phyloP scores from a whole-genome alignment of 2,797 vertebrate genomes.

The Gymnothorax javanicus region DNA sequence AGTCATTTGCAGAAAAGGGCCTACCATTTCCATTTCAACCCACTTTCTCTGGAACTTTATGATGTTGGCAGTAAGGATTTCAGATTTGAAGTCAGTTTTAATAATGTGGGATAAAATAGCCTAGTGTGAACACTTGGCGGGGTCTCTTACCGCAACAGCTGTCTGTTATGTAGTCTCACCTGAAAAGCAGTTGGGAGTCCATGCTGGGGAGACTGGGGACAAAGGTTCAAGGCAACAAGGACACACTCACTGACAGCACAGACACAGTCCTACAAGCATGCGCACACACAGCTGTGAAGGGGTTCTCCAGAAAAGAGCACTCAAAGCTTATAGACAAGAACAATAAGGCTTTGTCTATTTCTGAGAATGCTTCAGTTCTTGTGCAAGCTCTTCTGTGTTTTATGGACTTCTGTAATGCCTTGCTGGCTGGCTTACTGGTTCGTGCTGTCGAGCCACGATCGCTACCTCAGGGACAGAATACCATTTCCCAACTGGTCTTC shows the following conservation, averaged over 20 bases:
- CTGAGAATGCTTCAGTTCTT: too few relatives aligned
- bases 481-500: too few relatives aligned
- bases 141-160: slow-evolving; percentile 6
- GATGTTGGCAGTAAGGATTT: slow-evolving; percentile 36
- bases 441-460: too few relatives aligned
- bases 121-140: slow-evolving; percentile 25
- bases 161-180: neutral
- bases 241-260: neutral
- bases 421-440: too few relatives aligned
- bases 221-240: neutral
- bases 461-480: too few relatives aligned
- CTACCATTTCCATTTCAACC: slow-evolving; percentile 43
- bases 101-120: slow-evolving; percentile 40
- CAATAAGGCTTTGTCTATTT: neutral
- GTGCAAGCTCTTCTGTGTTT: too few relatives aligned
- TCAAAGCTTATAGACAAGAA: neutral
- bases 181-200: neutral
- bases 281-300: neutral
- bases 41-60: slow-evolving; percentile 52
- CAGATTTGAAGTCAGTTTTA: slow-evolving; percentile 41
- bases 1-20: neutral
- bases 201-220: neutral
- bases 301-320: neutral
- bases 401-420: too few relatives aligned
- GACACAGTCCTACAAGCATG: neutral